phyloP scores from a whole-genome alignment of 2,113 vertebrate genomes.

The Prochilodus magdalenae region DNA sequence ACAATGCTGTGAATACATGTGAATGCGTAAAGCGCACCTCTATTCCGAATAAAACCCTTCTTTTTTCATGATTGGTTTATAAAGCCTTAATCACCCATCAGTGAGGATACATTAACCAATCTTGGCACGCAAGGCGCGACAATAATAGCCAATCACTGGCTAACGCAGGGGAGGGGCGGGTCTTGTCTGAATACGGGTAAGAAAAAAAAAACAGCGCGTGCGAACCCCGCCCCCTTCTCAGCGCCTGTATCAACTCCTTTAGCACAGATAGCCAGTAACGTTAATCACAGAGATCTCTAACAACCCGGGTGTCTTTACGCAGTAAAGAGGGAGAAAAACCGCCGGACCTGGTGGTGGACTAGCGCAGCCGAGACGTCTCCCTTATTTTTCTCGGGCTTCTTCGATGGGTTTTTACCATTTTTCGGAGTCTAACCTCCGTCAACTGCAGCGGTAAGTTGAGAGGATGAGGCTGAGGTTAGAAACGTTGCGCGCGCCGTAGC shows the following conservation, averaged over 20 bases:
- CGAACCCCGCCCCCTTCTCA: conserved; percentile 52
- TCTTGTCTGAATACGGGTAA: background rate
- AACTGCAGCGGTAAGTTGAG: conserved; percentile 70
- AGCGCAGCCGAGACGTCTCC: conserved; percentile 28
- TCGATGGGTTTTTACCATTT: conserved; percentile 71
- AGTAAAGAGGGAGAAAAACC: conserved; percentile 62
- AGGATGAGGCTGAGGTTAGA: conserved; percentile 42
- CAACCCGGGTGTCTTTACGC: conserved; percentile 39
- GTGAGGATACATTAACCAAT: background rate
- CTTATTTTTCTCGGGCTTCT: conserved; percentile 22
- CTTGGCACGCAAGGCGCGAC: background rate
- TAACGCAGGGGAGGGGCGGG: background rate
- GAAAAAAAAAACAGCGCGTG: conserved; percentile 4
- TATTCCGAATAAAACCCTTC: background rate
- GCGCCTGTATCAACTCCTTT: conserved; percentile 58
- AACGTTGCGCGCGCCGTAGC: conserved; percentile 21
- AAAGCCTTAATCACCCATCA: background rate
- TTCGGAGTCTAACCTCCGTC: conserved; percentile 57
- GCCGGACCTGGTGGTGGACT: background rate
- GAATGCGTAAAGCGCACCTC: background rate
- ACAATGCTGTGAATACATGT: background rate
- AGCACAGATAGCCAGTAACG: conserved; percentile 66
- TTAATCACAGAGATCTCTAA: conserved; percentile 51
- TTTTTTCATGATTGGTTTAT: background rate
- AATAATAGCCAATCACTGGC: background rate